Percentiles rank a stretch among this genome's conserved stretches.
phyloP scores from a whole-genome alignment of 1,140 invertebrate genomes.

The Trichonephila clavipes region DNA sequence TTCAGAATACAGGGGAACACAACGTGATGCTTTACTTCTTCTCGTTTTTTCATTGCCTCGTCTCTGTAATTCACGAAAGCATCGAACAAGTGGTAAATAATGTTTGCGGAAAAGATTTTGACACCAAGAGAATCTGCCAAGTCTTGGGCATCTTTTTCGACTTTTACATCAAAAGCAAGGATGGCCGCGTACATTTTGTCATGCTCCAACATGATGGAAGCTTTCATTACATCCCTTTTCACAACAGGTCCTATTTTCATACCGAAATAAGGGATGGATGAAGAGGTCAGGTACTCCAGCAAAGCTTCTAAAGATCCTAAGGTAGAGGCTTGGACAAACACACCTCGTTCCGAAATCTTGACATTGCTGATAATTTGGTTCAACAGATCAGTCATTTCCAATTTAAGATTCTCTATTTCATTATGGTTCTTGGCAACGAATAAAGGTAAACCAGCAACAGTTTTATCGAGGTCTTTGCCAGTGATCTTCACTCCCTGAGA shows the following conservation, averaged over 20 bases:
- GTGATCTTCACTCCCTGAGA: slow-evolving; percentile 99
- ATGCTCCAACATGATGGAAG: slow-evolving; percentile 99
- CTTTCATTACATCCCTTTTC: slow-evolving; percentile 99
- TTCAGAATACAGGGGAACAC: slow-evolving; percentile 98
- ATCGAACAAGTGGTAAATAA: slow-evolving; percentile 99
- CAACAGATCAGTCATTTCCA: slow-evolving; percentile 90
- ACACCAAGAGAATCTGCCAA: slow-evolving; percentile 96
- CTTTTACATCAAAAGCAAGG: slow-evolving; percentile 99
- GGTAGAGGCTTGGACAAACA: slow-evolving; percentile 99
- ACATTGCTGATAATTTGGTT: slow-evolving; percentile 94
- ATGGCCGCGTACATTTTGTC: slow-evolving; percentile 99
- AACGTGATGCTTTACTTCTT: slow-evolving; percentile 97
- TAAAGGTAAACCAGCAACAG: slow-evolving; percentile 92
- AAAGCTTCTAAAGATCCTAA: slow-evolving; percentile 98
- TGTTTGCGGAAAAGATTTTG: slow-evolving; percentile 99
- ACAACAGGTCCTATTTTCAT: slow-evolving; percentile 99
- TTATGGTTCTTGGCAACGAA: slow-evolving; percentile 94
- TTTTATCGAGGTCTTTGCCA: slow-evolving; percentile 98
- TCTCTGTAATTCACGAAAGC: slow-evolving; percentile 96
- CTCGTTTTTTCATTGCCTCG: slow-evolving; percentile 96
- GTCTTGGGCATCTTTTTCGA: slow-evolving; percentile 98
- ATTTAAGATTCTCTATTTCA: slow-evolving; percentile 91
- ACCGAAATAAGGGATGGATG: slow-evolving; percentile 98
- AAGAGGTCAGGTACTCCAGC: slow-evolving; percentile 95
- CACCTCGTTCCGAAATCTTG: slow-evolving; percentile 93